Evolutionary conservation across 2,888 invertebrate species (phyloP).

Genomic region (Clanis bilineata): DNA sequence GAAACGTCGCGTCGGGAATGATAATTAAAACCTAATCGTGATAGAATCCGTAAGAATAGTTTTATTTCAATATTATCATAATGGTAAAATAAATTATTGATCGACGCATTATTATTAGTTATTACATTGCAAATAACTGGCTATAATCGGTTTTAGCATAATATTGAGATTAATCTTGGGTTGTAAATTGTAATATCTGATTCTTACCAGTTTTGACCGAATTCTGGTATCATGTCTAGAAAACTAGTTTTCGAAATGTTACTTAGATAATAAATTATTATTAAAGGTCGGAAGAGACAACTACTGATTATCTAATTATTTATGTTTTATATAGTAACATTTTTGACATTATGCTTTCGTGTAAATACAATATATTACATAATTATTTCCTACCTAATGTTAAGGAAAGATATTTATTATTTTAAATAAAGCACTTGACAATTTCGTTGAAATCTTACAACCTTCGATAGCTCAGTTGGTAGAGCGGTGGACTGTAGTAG

Average conservation of each 20-base stretch:
- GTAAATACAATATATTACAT: no score
- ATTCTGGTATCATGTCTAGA: background rate
- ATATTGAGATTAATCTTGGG: background rate
- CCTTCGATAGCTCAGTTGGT: conserved; percentile 84
- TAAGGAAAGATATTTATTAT: background rate
- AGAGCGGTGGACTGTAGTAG: conserved; percentile 83
- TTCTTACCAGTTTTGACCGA: background rate
- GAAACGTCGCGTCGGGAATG: no score
- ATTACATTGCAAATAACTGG: background rate
- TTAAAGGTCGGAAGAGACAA: no score
- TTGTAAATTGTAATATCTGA: background rate
- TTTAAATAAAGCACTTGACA: conserved; percentile 15
- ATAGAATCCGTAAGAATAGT: no score
- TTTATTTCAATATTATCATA: no score
- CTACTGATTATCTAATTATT: no score
- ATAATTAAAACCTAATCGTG: no score
- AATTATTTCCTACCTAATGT: no score
- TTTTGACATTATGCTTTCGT: no score
- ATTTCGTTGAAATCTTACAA: conserved; percentile 27
- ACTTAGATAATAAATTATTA: no score
- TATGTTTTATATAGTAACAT: no score
- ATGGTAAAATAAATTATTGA: background rate
- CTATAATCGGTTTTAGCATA: background rate
- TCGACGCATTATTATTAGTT: background rate
- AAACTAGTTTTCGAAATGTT: background rate